phyloP scores from a whole-genome alignment of 2,888 invertebrate genomes.

The Parnassius glacialis region DNA sequence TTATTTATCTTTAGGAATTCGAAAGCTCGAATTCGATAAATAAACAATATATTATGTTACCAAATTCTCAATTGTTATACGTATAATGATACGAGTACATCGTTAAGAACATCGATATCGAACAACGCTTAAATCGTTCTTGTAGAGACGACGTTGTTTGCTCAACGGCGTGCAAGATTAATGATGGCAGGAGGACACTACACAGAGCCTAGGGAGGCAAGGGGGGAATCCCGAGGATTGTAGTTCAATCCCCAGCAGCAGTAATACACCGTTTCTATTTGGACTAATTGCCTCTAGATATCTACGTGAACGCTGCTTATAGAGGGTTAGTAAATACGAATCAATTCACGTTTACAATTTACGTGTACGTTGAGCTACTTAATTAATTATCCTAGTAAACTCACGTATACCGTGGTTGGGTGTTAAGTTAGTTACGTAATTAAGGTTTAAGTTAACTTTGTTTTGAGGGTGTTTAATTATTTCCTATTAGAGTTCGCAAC shows the following conservation, averaged over 20 bases:
- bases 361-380: constrained; percentile 26
- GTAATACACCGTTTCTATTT: constrained; percentile 48
- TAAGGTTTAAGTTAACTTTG: constrained; percentile 16
- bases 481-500: neutral
- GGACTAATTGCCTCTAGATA: constrained; percentile 57
- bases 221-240: constrained; percentile 40
- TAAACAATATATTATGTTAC: too few species aligned
- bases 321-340: constrained; percentile 54
- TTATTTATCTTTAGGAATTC: too few species aligned
- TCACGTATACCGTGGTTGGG: neutral
- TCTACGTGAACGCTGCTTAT: constrained; percentile 45
- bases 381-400: constrained; percentile 26
- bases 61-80: too few species aligned
- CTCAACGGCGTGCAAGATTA: constrained; percentile 68
- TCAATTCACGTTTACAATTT: constrained; percentile 53
- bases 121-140: constrained; percentile 57
- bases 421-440: constrained; percentile 26
- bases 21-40: too few species aligned
- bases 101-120: constrained; percentile 56
- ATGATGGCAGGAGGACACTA: constrained; percentile 64
- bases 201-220: constrained; percentile 40
- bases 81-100: constrained; percentile 32
- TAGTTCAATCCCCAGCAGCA: constrained; percentile 43
- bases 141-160: constrained; percentile 56
- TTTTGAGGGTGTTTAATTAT: neutral